Evolutionary conservation across 1,140 invertebrate genomes (phyloP).

Genomic region (Lordiphosa collinella): DNA sequence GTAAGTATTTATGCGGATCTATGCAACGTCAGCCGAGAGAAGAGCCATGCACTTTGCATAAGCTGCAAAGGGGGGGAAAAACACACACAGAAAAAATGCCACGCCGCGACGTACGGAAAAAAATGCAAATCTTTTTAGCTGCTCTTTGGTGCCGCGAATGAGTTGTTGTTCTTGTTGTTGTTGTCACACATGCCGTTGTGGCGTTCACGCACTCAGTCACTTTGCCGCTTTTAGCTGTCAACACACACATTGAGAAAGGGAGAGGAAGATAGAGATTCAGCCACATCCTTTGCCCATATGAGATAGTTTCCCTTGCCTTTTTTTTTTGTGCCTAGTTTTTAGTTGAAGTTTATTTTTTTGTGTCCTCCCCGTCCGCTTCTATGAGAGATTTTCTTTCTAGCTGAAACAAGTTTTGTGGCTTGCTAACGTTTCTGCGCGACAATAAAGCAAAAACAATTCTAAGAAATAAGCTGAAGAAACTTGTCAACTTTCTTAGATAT

Average conservation of each 20-base stretch:
- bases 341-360: no score
- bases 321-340: conserved; percentile 14
- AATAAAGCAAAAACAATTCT: conserved; percentile 1
- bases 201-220: conserved; percentile 62
- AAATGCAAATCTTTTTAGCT: conserved; percentile 68
- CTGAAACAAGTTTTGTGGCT: conserved; percentile 27
- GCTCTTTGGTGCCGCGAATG: conserved; percentile 40
- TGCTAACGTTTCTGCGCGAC: conserved; percentile 1
- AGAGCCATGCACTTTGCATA: conserved; percentile 54
- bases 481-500: no score
- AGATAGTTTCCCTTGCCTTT: conserved; percentile 11
- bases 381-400: conserved; percentile 20
- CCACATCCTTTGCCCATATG: background rate
- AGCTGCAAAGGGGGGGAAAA: conserved; percentile 46
- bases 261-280: background rate
- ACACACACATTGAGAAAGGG: conserved; percentile 19
- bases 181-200: conserved; percentile 36
- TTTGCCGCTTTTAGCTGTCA: conserved; percentile 68
- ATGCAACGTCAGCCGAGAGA: conserved; percentile 27
- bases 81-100: conserved; percentile 23
- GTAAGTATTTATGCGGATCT: conserved; percentile 38
- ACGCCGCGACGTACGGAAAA: conserved; percentile 12
- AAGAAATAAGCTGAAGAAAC: no score
- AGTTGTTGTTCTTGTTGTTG: conserved; percentile 14
- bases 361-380: conserved; percentile 8